Conservation (phyloP, 2,888 invertebrate genomes). For the Mythimna vitellina region DNA sequence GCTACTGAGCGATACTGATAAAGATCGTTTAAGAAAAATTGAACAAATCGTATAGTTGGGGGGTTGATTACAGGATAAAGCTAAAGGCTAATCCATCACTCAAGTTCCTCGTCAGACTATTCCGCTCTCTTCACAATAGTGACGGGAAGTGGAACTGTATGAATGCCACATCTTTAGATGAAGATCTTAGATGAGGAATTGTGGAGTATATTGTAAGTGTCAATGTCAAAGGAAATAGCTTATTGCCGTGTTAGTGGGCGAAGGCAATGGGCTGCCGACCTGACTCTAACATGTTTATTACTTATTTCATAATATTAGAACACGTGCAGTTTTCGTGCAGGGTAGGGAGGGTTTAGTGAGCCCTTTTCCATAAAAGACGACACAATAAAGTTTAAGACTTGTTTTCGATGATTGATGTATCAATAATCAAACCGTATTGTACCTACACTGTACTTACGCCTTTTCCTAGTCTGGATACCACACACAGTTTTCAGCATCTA, state of each 20-base stretch:
- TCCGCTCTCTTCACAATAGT: slow-evolving; percentile 16
- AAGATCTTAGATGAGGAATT: slow-evolving; percentile 28
- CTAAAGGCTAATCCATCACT: background rate
- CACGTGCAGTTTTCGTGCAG: background rate
- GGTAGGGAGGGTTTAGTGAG: background rate
- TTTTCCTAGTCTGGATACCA: background rate
- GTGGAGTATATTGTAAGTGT: slow-evolving; percentile 42
- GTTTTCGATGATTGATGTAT: background rate
- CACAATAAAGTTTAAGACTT: background rate
- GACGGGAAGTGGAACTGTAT: slow-evolving; percentile 20
- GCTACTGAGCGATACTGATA: slow-evolving; percentile 8
- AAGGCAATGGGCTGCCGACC: slow-evolving; percentile 24
- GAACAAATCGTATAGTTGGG: background rate
- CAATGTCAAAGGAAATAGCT: slow-evolving; percentile 56
- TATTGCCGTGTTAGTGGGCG: slow-evolving; percentile 48
- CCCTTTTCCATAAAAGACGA: background rate
- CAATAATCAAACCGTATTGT: background rate
- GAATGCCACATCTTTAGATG: slow-evolving; percentile 1
- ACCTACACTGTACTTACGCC: background rate
- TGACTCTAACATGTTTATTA: background rate
- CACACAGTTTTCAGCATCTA: background rate
- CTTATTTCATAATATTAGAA: slow-evolving; percentile 11
- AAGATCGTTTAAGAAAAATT: background rate
- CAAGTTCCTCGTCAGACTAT: background rate
- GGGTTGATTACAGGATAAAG: background rate